phyloP scores from a whole-genome alignment of 2,888 invertebrate species.

The Amaurobius ferox region DNA sequence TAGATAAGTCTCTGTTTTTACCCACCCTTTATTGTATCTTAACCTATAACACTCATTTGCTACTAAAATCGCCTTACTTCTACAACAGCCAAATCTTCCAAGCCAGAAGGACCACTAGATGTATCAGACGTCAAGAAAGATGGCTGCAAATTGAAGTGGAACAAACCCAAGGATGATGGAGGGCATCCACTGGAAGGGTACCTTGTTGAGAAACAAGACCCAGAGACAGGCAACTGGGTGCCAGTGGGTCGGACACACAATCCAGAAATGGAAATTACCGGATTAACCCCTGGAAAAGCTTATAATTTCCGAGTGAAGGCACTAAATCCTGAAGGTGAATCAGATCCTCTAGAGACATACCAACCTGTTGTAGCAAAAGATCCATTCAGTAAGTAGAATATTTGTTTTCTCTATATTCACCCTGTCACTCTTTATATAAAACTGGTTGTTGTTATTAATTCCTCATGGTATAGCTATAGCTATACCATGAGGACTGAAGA shows the following conservation, averaged over 20 bases:
- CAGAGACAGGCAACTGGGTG: slow-evolving; percentile 93
- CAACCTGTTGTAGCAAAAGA: slow-evolving; percentile 93
- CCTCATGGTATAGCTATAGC: too few species aligned
- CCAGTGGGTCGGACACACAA: slow-evolving; percentile 86
- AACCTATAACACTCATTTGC: too few species aligned
- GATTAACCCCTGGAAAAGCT: slow-evolving; percentile 80
- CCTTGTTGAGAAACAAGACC: slow-evolving; percentile 94
- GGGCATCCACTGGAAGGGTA: slow-evolving; percentile 94
- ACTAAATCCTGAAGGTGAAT: slow-evolving; percentile 82
- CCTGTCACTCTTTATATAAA: too few species aligned
- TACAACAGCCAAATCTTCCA: slow-evolving; percentile 87
- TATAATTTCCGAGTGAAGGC: slow-evolving; percentile 81
- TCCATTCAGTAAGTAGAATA: slow-evolving; percentile 82
- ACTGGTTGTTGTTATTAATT: too few species aligned
- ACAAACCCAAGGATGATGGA: slow-evolving; percentile 88
- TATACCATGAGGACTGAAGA: too few species aligned
- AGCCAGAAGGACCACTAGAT: slow-evolving; percentile 92
- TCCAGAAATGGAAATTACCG: slow-evolving; percentile 79
- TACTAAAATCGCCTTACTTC: too few species aligned
- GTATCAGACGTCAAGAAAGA: slow-evolving; percentile 92
- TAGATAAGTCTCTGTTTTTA: too few species aligned
- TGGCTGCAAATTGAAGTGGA: slow-evolving; percentile 93
- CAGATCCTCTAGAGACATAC: slow-evolving; percentile 93
- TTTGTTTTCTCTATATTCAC: too few species aligned
- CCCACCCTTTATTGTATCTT: too few species aligned